Conservation (phyloP, 1,140 invertebrate genomes). For the Cotesia vestalis region DNA sequence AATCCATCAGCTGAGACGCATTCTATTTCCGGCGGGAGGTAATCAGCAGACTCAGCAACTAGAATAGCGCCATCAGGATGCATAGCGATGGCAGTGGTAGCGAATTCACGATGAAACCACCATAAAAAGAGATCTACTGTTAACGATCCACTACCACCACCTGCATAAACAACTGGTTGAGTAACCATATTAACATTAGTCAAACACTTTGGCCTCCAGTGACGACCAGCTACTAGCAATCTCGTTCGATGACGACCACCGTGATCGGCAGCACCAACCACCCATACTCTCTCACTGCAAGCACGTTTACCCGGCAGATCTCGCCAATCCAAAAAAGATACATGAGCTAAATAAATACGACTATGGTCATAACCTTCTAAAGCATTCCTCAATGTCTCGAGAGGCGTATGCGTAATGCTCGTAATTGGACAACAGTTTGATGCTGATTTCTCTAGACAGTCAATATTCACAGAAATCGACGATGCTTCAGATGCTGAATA, state of each 20-base stretch:
- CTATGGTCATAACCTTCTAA: constrained; percentile 60
- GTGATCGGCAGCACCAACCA: constrained; percentile 65
- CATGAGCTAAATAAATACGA: constrained; percentile 64
- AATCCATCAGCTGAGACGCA: constrained; percentile 60
- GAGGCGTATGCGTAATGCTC: constrained; percentile 41
- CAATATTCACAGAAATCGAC: background rate
- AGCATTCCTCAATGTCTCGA: constrained; percentile 48
- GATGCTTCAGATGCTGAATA: background rate
- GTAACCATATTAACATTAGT: constrained; percentile 67
- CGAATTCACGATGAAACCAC: constrained; percentile 69
- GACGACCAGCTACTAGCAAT: constrained; percentile 63
- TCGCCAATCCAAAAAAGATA: constrained; percentile 64
- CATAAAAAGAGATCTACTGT: constrained; percentile 66
- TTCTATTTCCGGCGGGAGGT: constrained; percentile 56
- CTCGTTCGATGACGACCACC: constrained; percentile 65
- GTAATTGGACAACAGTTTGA: constrained; percentile 16
- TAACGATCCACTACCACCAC: constrained; percentile 63
- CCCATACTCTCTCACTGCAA: constrained; percentile 60
- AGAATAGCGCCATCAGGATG: constrained; percentile 63
- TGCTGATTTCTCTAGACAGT: constrained; percentile 13
- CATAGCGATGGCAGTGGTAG: constrained; percentile 64
- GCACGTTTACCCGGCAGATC: constrained; percentile 61
- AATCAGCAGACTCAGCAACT: constrained; percentile 60
- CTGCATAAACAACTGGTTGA: constrained; percentile 68
- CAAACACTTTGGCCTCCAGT: constrained; percentile 66